phyloP scores from a whole-genome alignment of 2,113 vertebrate genomes.

The Pelusios castaneus region DNA sequence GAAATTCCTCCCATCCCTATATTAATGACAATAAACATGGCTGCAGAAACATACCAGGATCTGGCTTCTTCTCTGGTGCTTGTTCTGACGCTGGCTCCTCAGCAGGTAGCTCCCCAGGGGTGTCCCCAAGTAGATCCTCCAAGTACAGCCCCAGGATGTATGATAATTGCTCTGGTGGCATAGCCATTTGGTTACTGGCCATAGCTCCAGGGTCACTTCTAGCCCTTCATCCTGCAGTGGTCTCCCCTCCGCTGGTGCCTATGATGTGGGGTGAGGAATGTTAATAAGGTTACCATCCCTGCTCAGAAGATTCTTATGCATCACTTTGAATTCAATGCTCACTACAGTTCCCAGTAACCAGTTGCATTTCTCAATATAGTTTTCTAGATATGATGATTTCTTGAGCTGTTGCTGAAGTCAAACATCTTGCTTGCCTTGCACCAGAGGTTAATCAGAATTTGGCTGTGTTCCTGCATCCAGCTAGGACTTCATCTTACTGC shows the following conservation, averaged over 20 bases:
- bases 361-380: neutral
- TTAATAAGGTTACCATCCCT: neutral
- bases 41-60: neutral
- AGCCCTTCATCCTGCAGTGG: neutral
- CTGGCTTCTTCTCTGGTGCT: neutral
- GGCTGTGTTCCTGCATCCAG: neutral
- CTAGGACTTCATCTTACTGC: neutral
- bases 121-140: neutral
- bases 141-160: neutral
- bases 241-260: neutral
- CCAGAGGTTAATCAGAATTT: neutral
- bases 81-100: neutral
- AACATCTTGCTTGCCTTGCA: neutral
- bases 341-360: neutral
- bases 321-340: neutral
- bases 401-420: neutral
- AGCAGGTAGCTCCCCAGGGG: neutral
- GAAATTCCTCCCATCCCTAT: too few species aligned
- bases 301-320: neutral
- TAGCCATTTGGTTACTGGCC: neutral
- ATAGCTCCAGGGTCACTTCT: neutral
- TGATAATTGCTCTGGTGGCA: neutral
- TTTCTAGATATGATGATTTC: neutral
- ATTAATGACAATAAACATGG: neutral
- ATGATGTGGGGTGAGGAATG: neutral